Base-by-base conservation (phyloP, 2,888 invertebrate genomes). In the Pogonocherus hispidulus region DNA sequence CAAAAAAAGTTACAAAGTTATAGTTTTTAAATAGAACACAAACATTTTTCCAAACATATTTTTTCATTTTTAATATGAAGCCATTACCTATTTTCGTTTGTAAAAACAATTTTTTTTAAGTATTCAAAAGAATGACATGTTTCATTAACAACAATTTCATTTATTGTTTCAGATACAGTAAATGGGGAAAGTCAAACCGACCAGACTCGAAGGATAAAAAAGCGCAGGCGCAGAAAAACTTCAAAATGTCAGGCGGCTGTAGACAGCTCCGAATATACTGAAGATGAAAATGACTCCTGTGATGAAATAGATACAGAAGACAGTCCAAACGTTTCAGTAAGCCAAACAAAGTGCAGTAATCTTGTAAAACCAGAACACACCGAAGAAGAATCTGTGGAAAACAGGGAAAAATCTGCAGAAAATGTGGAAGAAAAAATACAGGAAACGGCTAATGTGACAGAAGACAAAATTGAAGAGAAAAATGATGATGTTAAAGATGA, bases 261-360 rank as follows among this genome's bases (percentile, higher is more conserved):
- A 52, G 78, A 76, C 63, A 80, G 80, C 11, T 80, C 81, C 49
- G 81, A 81, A 72, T 76, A 75, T 63, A 79, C 77, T 41, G 74
- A 74, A 35, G 78, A 78, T 32, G 79, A 79, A 37, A 59, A 66
- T 18, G 67, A 63, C 35, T 68, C 66, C 14, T 11, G 44, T 27
- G 66, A 66, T 14, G 70, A 69, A 56, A 56, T 27, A 20, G 19
- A 55, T 37, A n/a, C 49, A 32, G 46, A 57, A 41, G 47, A 2
- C 4, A 41, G 47, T 20, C 14, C 35, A 49, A 44, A 14, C 47
- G 49, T 20, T 32, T 14, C 27, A 22, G 51, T 1, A 46, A 22
- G 9, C 1, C 52, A 19, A 51, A 9, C 14, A 51, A 14, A 47
- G 16, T 51, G 51, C 37, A 6, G 22, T 54, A 71, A 64, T 72